These are phyloP conservation scores for Resseliella maxima DNA, from an alignment of 2,888 invertebrate genomes.

Conservation along the genomic window DNA sequence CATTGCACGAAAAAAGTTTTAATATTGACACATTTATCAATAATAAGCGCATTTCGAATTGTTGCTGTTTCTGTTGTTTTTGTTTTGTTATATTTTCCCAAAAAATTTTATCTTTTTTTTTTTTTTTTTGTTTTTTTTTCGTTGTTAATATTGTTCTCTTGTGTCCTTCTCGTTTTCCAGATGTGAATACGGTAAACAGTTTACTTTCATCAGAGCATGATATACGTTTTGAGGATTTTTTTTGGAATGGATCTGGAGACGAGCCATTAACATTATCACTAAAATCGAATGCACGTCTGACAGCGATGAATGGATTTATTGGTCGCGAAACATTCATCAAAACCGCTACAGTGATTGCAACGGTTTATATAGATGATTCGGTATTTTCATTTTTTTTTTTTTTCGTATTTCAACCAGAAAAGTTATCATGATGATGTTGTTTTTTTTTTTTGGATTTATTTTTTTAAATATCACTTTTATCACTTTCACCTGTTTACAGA, in stretches of 20 bases:
- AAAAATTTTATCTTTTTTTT: too few relatives aligned
- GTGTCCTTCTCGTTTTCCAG: not conserved
- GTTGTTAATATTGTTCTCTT: not conserved
- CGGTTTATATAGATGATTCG: conserved; percentile 71
- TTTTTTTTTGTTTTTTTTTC: not conserved
- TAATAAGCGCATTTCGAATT: not conserved
- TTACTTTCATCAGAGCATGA: conserved; percentile 62
- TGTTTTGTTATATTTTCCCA: not conserved
- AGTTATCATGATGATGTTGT: not conserved
- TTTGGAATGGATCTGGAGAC: conserved; percentile 90
- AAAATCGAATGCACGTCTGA: conserved; percentile 69
- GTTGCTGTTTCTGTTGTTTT: not conserved
- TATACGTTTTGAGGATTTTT: conserved; percentile 80
- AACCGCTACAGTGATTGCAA: conserved; percentile 77
- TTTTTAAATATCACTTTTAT: too few relatives aligned
- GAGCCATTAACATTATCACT: conserved; percentile 72
- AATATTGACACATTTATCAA: conserved; percentile 26
- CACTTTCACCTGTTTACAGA: not conserved
- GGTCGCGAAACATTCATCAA: conserved; percentile 71
- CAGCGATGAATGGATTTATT: conserved; percentile 63
- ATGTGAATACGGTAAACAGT: conserved; percentile 17
- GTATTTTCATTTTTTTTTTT: conserved; percentile 51
- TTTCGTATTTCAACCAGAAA: not conserved
- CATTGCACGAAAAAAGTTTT: conserved; percentile 5
- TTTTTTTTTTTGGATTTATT: not conserved